Conservation (phyloP, 1,140 invertebrate species). For the Hormaphis cornu region DNA sequence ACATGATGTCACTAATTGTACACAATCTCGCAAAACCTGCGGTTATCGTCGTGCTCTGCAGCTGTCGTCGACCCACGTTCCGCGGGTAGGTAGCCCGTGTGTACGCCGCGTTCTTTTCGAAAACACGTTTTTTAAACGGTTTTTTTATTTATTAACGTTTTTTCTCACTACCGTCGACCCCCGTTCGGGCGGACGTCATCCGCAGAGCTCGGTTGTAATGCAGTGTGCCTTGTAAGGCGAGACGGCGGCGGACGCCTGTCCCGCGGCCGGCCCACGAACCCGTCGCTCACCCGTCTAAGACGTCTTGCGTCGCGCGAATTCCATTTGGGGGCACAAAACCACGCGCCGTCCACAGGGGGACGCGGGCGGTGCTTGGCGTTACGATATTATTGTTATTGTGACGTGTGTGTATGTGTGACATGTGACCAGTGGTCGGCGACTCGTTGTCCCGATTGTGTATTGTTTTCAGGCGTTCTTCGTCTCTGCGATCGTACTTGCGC, state of each 20-base stretch:
- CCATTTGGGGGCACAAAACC: constrained; percentile 15
- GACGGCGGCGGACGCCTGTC: constrained; percentile 3
- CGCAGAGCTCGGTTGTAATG: not conserved
- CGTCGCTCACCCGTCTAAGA: not conserved
- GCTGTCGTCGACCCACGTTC: too few species aligned
- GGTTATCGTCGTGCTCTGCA: too few species aligned
- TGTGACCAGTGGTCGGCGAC: constrained; percentile 14
- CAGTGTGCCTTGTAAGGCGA: constrained; percentile 21
- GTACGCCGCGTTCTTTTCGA: too few species aligned
- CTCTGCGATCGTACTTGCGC: too few species aligned
- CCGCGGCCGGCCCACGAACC: constrained; percentile 15
- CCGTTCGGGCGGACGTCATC: not conserved
- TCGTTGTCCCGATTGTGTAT: not conserved
- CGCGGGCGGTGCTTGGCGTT: too few species aligned
- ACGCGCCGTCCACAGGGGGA: too few species aligned
- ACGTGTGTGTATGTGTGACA: not conserved
- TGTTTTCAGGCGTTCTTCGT: not conserved
- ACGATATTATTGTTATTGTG: not conserved
- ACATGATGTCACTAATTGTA: too few species aligned
- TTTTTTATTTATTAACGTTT: not conserved
- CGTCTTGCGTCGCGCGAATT: not conserved
- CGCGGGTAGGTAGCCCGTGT: too few species aligned
- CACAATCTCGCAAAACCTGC: too few species aligned
- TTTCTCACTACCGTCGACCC: not conserved
- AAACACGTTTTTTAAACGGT: too few species aligned